phyloP scores from a whole-genome alignment of 2,797 vertebrate species.

The Lutjanus campechanus region DNA sequence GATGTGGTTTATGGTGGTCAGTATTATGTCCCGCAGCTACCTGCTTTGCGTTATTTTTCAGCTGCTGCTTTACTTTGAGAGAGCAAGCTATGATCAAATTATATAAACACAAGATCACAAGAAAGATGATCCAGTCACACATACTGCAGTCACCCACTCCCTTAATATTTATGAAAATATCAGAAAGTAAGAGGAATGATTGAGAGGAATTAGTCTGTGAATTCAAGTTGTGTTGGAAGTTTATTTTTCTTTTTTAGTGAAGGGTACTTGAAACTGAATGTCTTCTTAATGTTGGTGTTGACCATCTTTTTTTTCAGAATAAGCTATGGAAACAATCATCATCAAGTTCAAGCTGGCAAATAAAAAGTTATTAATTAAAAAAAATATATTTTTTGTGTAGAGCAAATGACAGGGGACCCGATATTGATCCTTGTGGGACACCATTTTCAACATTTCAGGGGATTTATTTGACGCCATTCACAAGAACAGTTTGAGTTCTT shows the following conservation, averaged over 20 bases:
- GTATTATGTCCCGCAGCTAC: neutral
- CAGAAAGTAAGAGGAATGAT: neutral
- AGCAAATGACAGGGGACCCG: neutral
- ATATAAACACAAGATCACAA: neutral
- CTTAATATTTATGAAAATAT: neutral
- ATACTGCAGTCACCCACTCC: neutral
- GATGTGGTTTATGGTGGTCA: neutral
- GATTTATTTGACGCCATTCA: neutral
- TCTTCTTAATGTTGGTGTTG: no score
- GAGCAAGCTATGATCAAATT: neutral
- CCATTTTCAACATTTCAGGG: neutral
- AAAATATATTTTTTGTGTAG: neutral
- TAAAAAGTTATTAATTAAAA: neutral
- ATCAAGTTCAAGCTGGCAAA: no score
- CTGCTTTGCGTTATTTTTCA: neutral
- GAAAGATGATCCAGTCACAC: neutral
- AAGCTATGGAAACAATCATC: neutral
- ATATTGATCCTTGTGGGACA: neutral
- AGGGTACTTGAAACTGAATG: no score
- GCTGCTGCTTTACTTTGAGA: neutral
- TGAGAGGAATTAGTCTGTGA: neutral
- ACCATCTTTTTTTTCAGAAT: neutral
- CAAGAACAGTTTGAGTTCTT: neutral
- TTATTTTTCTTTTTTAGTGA: neutral
- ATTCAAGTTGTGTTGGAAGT: neutral